Base-by-base conservation (phyloP, 2,113 vertebrate genomes). In the Sorex araneus region DNA sequence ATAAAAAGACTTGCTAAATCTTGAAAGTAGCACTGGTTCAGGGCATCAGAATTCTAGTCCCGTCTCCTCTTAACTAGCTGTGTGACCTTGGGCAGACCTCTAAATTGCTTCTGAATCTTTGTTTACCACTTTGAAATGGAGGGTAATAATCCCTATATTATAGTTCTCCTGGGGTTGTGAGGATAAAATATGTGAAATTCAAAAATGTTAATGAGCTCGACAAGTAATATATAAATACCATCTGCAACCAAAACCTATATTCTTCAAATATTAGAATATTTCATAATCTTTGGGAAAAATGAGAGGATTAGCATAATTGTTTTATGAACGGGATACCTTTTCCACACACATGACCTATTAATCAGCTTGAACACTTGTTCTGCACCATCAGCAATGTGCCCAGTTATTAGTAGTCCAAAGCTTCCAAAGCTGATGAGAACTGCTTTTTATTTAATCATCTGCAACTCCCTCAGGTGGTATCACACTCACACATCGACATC, bases 231-330 rank as follows among this genome's bases (percentile, higher is more conserved):
- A 57, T 73, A 96, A 92, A 89, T 5, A 86, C 40, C 74, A 76
- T 93, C 64, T 92, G 77, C 60, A 92, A 79, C 76, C 36, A 19
- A 95, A 92, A 93, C 76, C 34, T 93, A 32, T 92, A 32, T 94
- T 92, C 90, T 94, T 97, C 43, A 71, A 93, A 95, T 87, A 94
- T 92, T 92, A 81, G 67, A 92, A 32, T 87, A 85, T 85, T 92
- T 90, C 30, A 67, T 54, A 94, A 89, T 82, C 91, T 94, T 81
- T 92, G 94, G 50, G 80, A 89, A 94, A 94, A 78, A 73, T 50
- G 43, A 94, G 91, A 94, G 87, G 84, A 76, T 94, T 92, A 91
- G 87, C 91, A 63, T 50, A 89, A 82, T 76, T 96, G 45, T 93
- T 95, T 95, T 88, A 88, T 74, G 87, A 45, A 71, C 0, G 0